Conservation (phyloP, 2,888 invertebrate genomes). For the Trichacis sp. region DNA sequence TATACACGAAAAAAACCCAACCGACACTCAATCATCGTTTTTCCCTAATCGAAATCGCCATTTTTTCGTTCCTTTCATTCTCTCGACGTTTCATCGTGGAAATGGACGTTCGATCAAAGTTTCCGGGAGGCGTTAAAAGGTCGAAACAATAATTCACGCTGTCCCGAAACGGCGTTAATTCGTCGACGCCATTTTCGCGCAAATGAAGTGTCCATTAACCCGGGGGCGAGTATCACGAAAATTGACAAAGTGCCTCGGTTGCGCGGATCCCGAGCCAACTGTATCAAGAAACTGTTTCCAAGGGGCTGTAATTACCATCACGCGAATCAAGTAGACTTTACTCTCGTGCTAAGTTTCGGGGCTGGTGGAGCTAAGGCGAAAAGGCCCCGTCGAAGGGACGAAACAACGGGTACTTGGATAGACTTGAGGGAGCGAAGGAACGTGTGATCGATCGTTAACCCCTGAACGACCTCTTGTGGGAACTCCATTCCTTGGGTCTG, state of each 20-base stretch:
- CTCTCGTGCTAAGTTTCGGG: constrained; percentile 26
- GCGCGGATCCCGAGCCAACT: too few species aligned
- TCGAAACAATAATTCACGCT: too few species aligned
- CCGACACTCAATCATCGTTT: too few species aligned
- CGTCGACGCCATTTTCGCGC: constrained; percentile 3
- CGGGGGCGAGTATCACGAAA: constrained; percentile 8
- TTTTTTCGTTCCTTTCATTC: too few species aligned
- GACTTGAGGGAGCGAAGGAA: constrained; percentile 29
- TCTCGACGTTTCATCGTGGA: too few species aligned
- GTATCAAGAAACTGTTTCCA: too few species aligned
- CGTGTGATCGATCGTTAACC: constrained; percentile 48
- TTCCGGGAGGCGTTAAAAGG: too few species aligned
- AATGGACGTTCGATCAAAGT: too few species aligned
- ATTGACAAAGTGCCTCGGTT: neutral
- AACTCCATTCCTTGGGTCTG: constrained; percentile 18
- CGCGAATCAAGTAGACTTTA: constrained; percentile 20
- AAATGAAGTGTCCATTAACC: constrained; percentile 1
- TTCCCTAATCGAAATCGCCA: too few species aligned
- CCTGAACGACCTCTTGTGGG: constrained; percentile 31
- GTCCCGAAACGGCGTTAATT: too few species aligned
- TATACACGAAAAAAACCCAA: too few species aligned
- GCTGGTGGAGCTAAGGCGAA: constrained; percentile 1
- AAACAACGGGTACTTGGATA: constrained; percentile 26
- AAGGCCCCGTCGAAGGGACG: constrained; percentile 1
- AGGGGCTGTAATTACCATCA: constrained; percentile 23